Base-by-base conservation (phyloP, 2,797 vertebrate genomes). In the Falco peregrinus region DNA sequence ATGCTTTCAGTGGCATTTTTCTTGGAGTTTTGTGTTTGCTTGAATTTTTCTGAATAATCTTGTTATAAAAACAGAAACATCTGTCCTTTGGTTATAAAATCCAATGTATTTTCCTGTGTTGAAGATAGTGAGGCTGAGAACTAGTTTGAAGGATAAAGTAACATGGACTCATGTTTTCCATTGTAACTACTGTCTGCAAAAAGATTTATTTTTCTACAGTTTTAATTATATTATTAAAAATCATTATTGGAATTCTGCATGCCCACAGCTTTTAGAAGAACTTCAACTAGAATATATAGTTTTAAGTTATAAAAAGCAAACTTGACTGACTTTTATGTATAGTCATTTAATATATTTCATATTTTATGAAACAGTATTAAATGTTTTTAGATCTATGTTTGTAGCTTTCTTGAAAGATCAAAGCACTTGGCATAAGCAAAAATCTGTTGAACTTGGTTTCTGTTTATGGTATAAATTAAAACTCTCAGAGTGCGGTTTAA, bases 391-490 rank as follows among this genome's bases (percentile, higher is more conserved):
- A 57, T 59, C 26, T 91, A 10, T 84, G 69, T 85, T 88, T 86
- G n/a, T 68, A 91, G 29, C 33, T 37, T 93, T 96, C 88, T 64
- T 64, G n/a, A 75, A 84, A 83, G 89, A 93, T 83, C 89, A 95
- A 95, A 90, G 53, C n/a, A 69, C 64, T 97, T 93, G 41, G 43
- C 35, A 53, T 74, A 84, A 84, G 18, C 51, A 45, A 93, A 65
- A 91, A 71, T 80, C 71, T 92, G 80, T 94, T 96, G 89, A 80
- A 91, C 33, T 80, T 94, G 61, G 73, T 85, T 91, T 68, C 50
- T 89, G 74, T 96, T 96, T 91, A 70, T 95, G 90, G 61, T 95
- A 87, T 91, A 89, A 94, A 96, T 95, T 95, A 97, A 95, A 96
- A 95, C 64, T 86, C 70, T 95, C 70, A 64, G 73, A 87, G 57